phyloP scores from a whole-genome alignment of 2,888 invertebrate species.

The Steromphala cineraria region DNA sequence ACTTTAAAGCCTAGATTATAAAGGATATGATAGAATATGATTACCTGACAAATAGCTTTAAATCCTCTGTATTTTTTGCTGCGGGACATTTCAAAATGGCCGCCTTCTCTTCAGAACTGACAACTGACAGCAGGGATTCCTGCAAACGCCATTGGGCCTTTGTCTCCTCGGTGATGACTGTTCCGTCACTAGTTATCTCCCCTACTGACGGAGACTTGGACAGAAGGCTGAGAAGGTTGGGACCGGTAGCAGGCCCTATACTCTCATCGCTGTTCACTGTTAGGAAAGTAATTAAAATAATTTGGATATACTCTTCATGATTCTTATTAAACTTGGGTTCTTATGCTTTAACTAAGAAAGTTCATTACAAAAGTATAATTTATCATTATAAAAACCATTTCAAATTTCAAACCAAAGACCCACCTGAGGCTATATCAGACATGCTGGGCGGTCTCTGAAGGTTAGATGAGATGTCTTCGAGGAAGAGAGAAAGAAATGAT shows the following conservation, averaged over 20 bases:
- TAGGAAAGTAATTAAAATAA: too few relatives aligned
- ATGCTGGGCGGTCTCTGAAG: slow-evolving; percentile 58
- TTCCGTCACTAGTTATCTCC: slow-evolving; percentile 51
- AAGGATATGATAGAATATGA: too few relatives aligned
- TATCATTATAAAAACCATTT: too few relatives aligned
- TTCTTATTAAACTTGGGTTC: too few relatives aligned
- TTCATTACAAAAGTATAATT: too few relatives aligned
- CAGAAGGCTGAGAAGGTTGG: slow-evolving; percentile 41
- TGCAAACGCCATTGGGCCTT: slow-evolving; percentile 46
- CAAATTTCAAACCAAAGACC: neutral
- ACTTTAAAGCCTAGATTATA: too few relatives aligned
- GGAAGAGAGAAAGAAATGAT: slow-evolving; percentile 32
- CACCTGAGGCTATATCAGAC: slow-evolving; percentile 65
- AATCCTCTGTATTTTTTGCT: slow-evolving; percentile 85
- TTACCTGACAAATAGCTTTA: slow-evolving; percentile 82
- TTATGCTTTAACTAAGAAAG: too few relatives aligned
- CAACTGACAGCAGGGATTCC: slow-evolving; percentile 50
- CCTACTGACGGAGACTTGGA: slow-evolving; percentile 65
- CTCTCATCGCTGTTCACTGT: slow-evolving; percentile 71
- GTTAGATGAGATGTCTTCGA: slow-evolving; percentile 38
- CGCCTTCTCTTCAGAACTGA: slow-evolving; percentile 28
- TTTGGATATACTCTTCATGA: too few relatives aligned
- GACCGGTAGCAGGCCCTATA: slow-evolving; percentile 16
- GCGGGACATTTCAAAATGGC: slow-evolving; percentile 83
- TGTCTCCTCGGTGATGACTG: slow-evolving; percentile 57